Conservation (phyloP, 1,140 invertebrate species). For the Lucilia cuprina region DNA sequence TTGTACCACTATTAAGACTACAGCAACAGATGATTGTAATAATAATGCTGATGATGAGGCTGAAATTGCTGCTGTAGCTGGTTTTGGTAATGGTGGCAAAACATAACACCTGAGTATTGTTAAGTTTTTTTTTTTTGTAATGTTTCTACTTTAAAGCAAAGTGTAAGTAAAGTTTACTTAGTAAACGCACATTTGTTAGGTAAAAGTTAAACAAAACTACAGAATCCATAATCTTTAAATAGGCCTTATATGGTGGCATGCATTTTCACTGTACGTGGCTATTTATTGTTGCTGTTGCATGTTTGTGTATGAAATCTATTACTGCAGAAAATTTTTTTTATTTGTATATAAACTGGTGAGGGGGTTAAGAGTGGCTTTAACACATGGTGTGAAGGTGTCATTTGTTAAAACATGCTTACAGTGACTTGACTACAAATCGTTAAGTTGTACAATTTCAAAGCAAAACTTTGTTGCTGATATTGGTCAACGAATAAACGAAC, state of each 20-base stretch:
- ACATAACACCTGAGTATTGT: slow-evolving; percentile 21
- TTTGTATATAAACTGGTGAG: background rate
- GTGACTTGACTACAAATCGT: slow-evolving; percentile 55
- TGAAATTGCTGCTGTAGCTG: background rate
- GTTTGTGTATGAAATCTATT: background rate
- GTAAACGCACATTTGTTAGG: slow-evolving; percentile 21
- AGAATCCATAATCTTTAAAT: background rate
- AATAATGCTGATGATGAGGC: background rate
- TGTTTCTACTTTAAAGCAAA: background rate
- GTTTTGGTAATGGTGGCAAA: slow-evolving; percentile 26
- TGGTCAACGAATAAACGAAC: slow-evolving; percentile 19
- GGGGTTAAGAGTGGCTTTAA: background rate
- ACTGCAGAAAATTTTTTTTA: background rate
- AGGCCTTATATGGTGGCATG: slow-evolving; percentile 26
- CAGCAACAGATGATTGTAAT: background rate
- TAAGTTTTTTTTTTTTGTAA: background rate
- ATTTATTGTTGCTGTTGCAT: background rate
- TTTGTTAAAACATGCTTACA: slow-evolving; percentile 57
- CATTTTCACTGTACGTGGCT: background rate
- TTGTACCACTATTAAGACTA: background rate
- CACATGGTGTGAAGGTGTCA: slow-evolving; percentile 53
- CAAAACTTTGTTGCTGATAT: slow-evolving; percentile 29
- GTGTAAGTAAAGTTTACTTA: slow-evolving; percentile 13
- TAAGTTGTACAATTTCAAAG: slow-evolving; percentile 21
- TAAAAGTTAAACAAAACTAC: background rate